Evolutionary conservation across 2,888 invertebrate genomes (phyloP).

Genomic region (Helobdella robusta): DNA sequence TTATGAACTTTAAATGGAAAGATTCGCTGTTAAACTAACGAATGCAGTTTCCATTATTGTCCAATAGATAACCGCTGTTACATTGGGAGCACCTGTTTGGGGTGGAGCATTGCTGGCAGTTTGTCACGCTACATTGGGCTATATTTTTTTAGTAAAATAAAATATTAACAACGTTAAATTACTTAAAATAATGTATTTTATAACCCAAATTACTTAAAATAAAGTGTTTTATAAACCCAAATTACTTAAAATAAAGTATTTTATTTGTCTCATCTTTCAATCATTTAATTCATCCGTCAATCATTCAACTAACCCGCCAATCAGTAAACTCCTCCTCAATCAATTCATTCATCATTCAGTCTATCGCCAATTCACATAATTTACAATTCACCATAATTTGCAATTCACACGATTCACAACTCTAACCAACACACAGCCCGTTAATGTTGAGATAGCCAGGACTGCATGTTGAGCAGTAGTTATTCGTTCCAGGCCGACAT

Average conservation of each 20-base stretch:
- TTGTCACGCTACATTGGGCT: not conserved
- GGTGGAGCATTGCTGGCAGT: not conserved
- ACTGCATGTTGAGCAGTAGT: not conserved
- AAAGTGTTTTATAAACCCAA: not conserved
- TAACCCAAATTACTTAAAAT: not conserved
- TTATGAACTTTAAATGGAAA: no score
- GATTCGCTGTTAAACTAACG: no score
- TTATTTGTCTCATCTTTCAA: not conserved
- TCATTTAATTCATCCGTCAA: no score
- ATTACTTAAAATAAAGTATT: not conserved
- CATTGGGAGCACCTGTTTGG: constrained; percentile 4
- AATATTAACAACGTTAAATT: not conserved
- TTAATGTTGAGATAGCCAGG: not conserved
- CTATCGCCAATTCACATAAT: no score
- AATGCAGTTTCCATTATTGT: not conserved
- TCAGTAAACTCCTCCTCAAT: no score
- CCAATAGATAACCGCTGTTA: not conserved
- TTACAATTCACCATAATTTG: no score
- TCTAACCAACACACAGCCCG: constrained; percentile 13
- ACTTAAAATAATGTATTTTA: not conserved
- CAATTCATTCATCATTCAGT: no score
- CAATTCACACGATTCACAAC: not conserved
- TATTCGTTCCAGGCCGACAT: not conserved
- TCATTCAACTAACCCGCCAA: no score
- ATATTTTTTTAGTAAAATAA: not conserved